Percentiles rank a stretch among this genome's conserved stretches.
Conservation (phyloP, 2,113 vertebrate species). For the Serinus canaria region DNA sequence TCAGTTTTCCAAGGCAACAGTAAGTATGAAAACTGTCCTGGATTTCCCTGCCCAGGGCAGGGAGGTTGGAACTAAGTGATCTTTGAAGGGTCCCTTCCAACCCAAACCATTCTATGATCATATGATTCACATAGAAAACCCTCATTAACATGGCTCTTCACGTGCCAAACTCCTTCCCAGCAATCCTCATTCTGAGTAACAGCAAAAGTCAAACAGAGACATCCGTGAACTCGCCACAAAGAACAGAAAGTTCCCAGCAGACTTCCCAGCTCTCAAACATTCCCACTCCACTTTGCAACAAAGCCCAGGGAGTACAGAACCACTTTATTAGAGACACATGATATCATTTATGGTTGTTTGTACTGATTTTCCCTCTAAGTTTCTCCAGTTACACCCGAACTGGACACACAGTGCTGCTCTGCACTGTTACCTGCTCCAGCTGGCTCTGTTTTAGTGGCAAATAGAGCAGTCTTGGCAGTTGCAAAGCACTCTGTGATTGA, state of each 20-base stretch:
- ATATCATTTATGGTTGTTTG: background rate
- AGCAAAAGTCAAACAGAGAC: background rate
- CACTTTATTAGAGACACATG: background rate
- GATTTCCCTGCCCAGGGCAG: background rate
- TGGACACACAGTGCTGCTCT: background rate
- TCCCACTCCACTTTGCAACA: background rate
- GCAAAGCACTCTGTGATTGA: background rate
- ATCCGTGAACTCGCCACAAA: background rate
- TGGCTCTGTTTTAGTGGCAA: background rate
- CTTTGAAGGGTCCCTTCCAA: background rate
- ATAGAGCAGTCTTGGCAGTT: background rate
- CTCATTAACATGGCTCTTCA: background rate
- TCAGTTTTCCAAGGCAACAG: constrained; percentile 21
- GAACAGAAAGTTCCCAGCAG: background rate
- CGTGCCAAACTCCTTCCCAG: background rate
- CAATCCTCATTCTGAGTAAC: background rate
- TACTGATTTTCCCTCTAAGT: background rate
- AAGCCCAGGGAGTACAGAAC: background rate
- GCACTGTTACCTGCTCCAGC: background rate
- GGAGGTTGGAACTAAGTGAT: background rate
- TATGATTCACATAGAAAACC: background rate
- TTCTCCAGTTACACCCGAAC: background rate
- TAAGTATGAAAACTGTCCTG: background rate
- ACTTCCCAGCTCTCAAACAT: background rate
- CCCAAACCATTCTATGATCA: background rate